Evolutionary conservation across 23 tunicate genomes (phyloP), one percentile per base, ranked within the genome.

Genomic region (Halocynthia roretzi): DNA sequence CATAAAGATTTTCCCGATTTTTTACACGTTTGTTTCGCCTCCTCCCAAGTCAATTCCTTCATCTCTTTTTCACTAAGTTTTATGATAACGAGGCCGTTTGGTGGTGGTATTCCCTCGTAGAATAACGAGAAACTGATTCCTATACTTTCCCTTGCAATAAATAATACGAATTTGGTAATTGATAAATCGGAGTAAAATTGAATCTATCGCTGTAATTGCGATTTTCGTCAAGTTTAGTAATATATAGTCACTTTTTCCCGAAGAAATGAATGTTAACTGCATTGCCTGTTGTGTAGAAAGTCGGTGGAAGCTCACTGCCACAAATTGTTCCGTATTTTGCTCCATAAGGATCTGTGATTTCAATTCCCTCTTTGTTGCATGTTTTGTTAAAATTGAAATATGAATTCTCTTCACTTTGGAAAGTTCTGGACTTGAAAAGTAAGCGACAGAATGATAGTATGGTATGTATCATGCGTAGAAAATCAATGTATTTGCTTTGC

Each of bases 241-340:
- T 67, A 5, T 12, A 5, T 50, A 12, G 62, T 74, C 6, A 74
- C 78, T 44, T 10, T 54, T 18, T 53, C 0, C 78, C 78, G 2
- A 74, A 52, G 17, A 74, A 74, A 0, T 19, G 55, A 64, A 74
- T 54, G 31, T 74, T 74, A 15, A 74, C 7, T 53, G 55, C 62
- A 56, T 74, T 74, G 9, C 5, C 64, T 8, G 56, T 56, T 12
- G 78, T 74, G 9, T 18, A 52, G 56, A 74, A 74, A 10, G 62
- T 56, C 20, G 78, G 78, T 10, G 78, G 78, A 8, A 54, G 10
- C 11, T 15, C 31, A 2, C 56, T 74, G 19, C 78, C 78, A 56
- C 78, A 74, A 54, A 74, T 54, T 14, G 10, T 53, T 74, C 78
- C 78, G 63, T 74, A 74, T 7, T 64, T 31, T 31, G 44, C 44